Base-by-base conservation (phyloP, 2,888 invertebrate genomes). In the Mythimna pallens region DNA sequence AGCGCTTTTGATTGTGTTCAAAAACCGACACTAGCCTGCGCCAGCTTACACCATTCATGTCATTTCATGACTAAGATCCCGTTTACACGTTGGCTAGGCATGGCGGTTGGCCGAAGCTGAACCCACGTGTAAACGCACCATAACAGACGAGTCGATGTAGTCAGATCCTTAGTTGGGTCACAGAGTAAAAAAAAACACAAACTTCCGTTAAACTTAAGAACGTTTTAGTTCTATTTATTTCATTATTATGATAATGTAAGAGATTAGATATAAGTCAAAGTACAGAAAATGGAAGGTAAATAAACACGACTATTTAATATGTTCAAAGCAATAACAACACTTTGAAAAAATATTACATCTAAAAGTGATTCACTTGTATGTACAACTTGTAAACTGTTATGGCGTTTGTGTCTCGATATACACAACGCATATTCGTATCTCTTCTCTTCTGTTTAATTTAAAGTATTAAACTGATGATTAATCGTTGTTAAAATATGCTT, bases 341-440 rank as follows among this genome's bases (percentile, higher is more conserved):
- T 36, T 54, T 64, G 47, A 55, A 52, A 70, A 73, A 77, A 70
- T 62, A 7, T 52, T 40, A 50, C 59, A 43, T 66, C 59, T 72
- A 83, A 57, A 68, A 84, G 82, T 86, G 83, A 73, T 82, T 81
- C 78, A 86, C 80, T 87, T 83, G 85, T 83, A 78, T 84, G 85
- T 84, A 78, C 64, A 70, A 82, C 63, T 82, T 81, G 89, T 93
- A 94, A 94, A 94, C 95, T 95, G 94, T 94, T 95, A 95, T 95
- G 95, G 95, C 95, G 95, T 95, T 95, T 94, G 94, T 94, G 92
- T 93, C 91, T 89, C 89, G 89, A 87, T 87, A 93, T 92, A 94
- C 94, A 95, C 95, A 95, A 95, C 95, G 95, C 95, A 94, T 93
- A 94, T 91, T 92, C 89, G 85, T 89, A 89, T 90, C 89, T 92